Percentiles rank a stretch among this genome's conserved stretches.
Evolutionary conservation across 2,797 vertebrate genomes (phyloP).

Genomic region (Bovichtus diacanthus): DNA sequence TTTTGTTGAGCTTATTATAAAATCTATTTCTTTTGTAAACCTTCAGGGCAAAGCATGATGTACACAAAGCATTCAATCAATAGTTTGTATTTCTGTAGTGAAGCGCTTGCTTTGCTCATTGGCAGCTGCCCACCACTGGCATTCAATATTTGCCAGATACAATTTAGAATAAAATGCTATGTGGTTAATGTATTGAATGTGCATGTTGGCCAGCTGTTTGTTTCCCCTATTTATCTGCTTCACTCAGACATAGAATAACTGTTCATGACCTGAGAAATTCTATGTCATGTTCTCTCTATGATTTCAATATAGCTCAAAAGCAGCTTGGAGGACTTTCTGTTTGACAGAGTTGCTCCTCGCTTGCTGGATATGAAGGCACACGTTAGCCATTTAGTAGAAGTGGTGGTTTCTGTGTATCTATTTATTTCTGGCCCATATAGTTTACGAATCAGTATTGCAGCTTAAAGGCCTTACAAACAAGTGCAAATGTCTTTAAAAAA

Average conservation of each 20-base stretch:
- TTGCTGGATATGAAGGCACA: not conserved
- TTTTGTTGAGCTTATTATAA: not conserved
- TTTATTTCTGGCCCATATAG: not conserved
- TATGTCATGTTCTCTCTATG: not conserved
- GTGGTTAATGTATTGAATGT: conserved; percentile 14
- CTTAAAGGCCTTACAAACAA: not conserved
- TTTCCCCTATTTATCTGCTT: not conserved
- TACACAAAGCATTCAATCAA: conserved; percentile 26
- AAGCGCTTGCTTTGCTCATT: conserved; percentile 19
- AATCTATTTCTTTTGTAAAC: not conserved
- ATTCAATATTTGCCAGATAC: conserved; percentile 39
- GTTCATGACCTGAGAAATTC: not conserved
- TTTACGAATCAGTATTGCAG: not conserved
- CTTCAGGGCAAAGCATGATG: conserved; percentile 9
- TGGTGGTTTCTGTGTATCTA: not conserved
- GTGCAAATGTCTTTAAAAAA: not conserved
- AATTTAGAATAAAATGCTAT: conserved; percentile 30
- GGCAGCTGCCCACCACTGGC: conserved; percentile 41
- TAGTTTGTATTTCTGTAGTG: conserved; percentile 8
- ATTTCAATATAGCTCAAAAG: not conserved
- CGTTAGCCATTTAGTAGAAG: not conserved
- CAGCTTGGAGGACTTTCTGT: not conserved
- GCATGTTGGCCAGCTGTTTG: not conserved
- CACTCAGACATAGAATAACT: not conserved
- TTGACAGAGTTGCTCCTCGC: not conserved